phyloP scores from a whole-genome alignment of 1,140 invertebrate genomes.

The Zaprionus ghesquierei region DNA sequence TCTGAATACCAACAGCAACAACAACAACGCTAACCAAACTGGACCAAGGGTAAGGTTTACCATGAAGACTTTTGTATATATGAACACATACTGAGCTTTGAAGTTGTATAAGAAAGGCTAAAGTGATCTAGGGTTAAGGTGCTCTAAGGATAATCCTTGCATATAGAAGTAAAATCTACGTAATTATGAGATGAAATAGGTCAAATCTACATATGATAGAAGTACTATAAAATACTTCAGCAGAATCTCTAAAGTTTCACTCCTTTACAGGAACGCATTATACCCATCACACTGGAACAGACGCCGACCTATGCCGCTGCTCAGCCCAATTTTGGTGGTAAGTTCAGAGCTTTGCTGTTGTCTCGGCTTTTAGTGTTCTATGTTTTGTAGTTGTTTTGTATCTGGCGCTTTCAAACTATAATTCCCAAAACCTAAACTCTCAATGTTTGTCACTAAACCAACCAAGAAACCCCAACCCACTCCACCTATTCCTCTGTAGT shows the following conservation, averaged over 20 bases:
- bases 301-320: conserved; percentile 73
- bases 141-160: too few species aligned
- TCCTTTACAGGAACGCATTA: conserved; percentile 79
- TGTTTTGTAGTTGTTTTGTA: conserved; percentile 9
- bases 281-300: conserved; percentile 84
- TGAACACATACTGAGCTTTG: too few species aligned
- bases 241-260: background rate
- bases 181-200: too few species aligned
- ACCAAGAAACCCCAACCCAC: background rate
- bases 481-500: background rate
- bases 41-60: conserved; percentile 61
- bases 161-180: too few species aligned
- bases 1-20: conserved; percentile 51
- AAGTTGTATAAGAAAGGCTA: too few species aligned
- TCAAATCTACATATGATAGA: too few species aligned
- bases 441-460: conserved; percentile 69
- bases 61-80: background rate
- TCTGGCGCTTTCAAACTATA: background rate
- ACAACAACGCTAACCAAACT: conserved; percentile 58
- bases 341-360: conserved; percentile 31
- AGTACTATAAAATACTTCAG: too few species aligned
- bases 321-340: conserved; percentile 75
- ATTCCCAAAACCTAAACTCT: conserved; percentile 31
- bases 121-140: too few species aligned
- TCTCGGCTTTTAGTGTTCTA: conserved; percentile 35